phyloP scores from a whole-genome alignment of 1,140 invertebrate species.

The Drosophila sechellia region DNA sequence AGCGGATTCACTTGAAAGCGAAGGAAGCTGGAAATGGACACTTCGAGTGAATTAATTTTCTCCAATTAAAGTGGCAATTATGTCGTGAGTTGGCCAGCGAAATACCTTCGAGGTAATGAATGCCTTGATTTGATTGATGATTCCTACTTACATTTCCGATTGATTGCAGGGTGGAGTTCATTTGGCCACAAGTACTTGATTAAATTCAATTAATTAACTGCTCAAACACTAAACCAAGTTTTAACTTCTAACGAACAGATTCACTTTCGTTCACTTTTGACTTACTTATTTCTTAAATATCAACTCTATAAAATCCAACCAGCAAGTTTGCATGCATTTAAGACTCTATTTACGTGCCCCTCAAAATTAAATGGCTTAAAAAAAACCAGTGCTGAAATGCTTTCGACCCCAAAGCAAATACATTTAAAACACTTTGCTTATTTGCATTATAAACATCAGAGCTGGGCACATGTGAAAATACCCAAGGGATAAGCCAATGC shows the following conservation, averaged over 20 bases:
- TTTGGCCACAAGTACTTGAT: background rate
- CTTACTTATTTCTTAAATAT: background rate
- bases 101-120: background rate
- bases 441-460: conserved; percentile 9
- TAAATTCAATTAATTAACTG: background rate
- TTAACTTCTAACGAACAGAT: background rate
- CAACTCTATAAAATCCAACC: too few species aligned
- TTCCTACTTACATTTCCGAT: background rate
- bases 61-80: background rate
- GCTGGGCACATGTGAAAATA: background rate
- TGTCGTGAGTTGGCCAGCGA: too few species aligned
- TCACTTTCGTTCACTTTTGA: background rate
- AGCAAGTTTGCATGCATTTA: too few species aligned
- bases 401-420: conserved; percentile 1
- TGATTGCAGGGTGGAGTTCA: too few species aligned
- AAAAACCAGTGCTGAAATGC: background rate
- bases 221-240: background rate
- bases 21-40: background rate
- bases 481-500: conserved; percentile 5
- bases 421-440: conserved; percentile 6
- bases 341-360: background rate
- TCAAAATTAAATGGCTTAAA: background rate
- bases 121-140: background rate
- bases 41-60: background rate
- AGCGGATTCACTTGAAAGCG: conserved; percentile 8